Percentiles rank a stretch among this genome's conserved stretches.
Conservation (phyloP, 2,113 vertebrate species). For the Brachyhypopomus gauderio region DNA sequence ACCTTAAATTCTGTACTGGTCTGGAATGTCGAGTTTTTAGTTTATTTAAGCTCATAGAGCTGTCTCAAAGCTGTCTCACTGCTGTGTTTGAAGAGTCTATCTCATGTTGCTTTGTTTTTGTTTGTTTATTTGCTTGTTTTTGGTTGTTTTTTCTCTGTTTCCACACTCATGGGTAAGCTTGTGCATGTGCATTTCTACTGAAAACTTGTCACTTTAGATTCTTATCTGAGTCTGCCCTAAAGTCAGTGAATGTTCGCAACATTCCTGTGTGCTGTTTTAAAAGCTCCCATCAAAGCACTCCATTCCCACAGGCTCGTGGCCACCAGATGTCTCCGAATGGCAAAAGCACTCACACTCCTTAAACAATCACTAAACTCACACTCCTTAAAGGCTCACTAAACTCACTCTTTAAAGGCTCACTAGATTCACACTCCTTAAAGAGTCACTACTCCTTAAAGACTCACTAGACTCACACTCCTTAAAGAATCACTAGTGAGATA, state of each 20-base stretch:
- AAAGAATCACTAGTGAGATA: too few relatives aligned
- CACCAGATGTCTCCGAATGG: too few relatives aligned
- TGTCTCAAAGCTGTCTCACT: neutral
- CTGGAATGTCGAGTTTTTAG: neutral
- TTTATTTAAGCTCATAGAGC: neutral
- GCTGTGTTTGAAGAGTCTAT: conserved; percentile 1
- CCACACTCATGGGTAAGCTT: neutral
- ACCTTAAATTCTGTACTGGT: neutral
- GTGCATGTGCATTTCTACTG: neutral
- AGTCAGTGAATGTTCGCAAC: neutral
- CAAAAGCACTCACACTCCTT: too few relatives aligned
- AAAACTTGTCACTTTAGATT: conserved; percentile 8
- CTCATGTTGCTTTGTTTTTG: neutral
- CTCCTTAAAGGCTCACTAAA: too few relatives aligned
- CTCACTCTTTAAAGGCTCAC: too few relatives aligned
- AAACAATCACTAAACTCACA: too few relatives aligned
- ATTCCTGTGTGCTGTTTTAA: neutral
- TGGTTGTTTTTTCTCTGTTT: conserved; percentile 3
- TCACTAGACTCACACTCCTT: too few relatives aligned
- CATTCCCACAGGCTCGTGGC: too few relatives aligned
- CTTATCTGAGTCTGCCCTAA: neutral
- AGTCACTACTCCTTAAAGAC: too few relatives aligned
- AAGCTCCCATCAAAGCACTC: neutral
- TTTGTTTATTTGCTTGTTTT: neutral
- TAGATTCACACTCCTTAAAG: too few relatives aligned